These are phyloP conservation scores for Vireo griseus DNA, from an alignment of 2,797 vertebrate genomes.

Conservation along the genomic window DNA sequence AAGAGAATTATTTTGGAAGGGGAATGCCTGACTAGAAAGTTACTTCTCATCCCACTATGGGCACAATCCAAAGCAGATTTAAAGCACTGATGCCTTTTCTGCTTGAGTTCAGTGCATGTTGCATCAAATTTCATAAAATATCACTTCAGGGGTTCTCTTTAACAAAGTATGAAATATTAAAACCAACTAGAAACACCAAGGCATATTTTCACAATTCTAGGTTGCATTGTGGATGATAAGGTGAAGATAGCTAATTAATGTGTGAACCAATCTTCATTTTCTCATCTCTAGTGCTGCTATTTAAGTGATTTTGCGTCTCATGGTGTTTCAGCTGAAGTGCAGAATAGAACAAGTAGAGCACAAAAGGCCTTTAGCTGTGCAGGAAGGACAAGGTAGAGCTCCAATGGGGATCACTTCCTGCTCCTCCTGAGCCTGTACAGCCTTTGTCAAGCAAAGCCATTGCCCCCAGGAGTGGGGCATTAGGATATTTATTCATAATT, in stretches of 20 bases:
- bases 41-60: not conserved
- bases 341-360: not conserved
- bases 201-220: not conserved
- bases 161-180: not conserved
- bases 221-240: not conserved
- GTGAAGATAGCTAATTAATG: not conserved
- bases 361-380: not conserved
- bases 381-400: not conserved
- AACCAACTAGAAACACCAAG: not conserved
- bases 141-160: not conserved
- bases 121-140: not conserved
- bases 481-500: conserved; percentile 28
- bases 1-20: not conserved
- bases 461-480: not conserved
- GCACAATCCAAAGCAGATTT: not conserved
- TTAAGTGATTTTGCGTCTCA: not conserved
- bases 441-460: not conserved
- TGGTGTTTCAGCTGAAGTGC: not conserved
- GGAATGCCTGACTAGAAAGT: not conserved
- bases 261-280: not conserved
- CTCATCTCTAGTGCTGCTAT: not conserved
- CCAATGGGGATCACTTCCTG: accelerated
- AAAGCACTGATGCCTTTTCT: not conserved
- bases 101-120: not conserved
- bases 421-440: not conserved